Evolutionary conservation across 2,113 vertebrate genomes (phyloP).

Genomic region (Catharus fuscescens): DNA sequence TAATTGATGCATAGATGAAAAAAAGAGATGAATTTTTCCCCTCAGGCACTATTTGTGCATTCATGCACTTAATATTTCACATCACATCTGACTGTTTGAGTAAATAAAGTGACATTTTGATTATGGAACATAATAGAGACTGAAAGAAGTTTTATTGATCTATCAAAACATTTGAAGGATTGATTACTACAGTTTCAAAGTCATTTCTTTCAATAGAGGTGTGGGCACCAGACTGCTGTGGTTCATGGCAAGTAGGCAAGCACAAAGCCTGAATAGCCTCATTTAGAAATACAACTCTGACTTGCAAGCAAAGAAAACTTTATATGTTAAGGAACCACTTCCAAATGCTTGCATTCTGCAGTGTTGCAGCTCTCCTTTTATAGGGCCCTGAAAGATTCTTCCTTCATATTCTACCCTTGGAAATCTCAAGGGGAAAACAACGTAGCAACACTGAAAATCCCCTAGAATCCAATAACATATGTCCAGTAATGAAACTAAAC

Average conservation of each 20-base stretch:
- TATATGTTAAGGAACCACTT: not conserved
- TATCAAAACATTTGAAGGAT: conserved; percentile 41
- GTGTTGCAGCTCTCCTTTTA: not conserved
- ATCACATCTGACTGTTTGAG: conserved; percentile 27
- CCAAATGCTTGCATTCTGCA: not conserved
- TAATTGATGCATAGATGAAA: not conserved
- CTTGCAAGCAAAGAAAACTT: not conserved
- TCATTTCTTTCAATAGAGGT: not conserved
- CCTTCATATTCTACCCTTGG: not conserved
- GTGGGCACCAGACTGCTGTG: not conserved
- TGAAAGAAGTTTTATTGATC: conserved; percentile 19
- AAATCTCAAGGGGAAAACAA: not conserved
- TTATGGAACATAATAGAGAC: conserved; percentile 14
- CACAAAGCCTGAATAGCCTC: not conserved
- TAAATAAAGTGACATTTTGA: conserved; percentile 49
- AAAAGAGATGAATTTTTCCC: not conserved
- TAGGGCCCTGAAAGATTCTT: not conserved
- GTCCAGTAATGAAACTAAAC: not conserved
- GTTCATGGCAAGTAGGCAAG: not conserved
- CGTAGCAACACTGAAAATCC: not conserved
- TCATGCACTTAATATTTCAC: conserved; percentile 16
- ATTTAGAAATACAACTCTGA: not conserved
- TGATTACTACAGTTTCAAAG: conserved; percentile 21
- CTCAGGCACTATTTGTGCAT: not conserved
- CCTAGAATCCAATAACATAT: not conserved